Base-by-base conservation (phyloP, 2,113 vertebrate genomes). In the Eurypyga helias region DNA sequence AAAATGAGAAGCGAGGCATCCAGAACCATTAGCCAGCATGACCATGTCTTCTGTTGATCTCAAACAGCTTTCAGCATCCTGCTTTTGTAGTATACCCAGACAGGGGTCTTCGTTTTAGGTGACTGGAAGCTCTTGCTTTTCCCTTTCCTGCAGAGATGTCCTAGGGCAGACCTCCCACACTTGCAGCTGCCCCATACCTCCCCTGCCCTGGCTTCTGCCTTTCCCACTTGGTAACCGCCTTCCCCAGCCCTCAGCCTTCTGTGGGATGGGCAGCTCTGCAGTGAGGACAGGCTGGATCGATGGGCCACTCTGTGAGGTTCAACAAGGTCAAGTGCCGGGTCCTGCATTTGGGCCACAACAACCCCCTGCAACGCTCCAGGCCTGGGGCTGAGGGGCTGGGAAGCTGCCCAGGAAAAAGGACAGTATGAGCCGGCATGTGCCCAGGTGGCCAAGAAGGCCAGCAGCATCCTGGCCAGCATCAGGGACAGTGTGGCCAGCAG, bases 161-260 rank as follows among this genome's bases (percentile, higher is more conserved):
- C 51, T 45, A 25, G 70, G 36, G 34, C 77, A 89, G 45, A 75
- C 21, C 38, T 31, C 31, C 26, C 52, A 34, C 26, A 11, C 23
- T 13, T 2, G 3, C 1, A 3, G 43, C 71, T 29, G n/a, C 34
- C 31, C 0, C 58, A 34, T 33, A 6, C 25, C 20, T 43, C 31
- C 34, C 25, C 49, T 72, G 25, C 20, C 33, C 43, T 41, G 66
- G 24, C 13, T 16, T 24, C 7, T 76, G 51, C 24, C 58, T 54
- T n/a, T 62, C 41, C 60, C 6, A 11, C 41, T 20, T 12, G 41
- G 26, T 65, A 48, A 15, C n/a, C 3, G 1, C 83, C 34, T n/a
- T 67, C 25, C 34, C 20, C 17, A 7, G 20, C 17, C 14, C 54
- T 36, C 14, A 1, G 7, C 55, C 33, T 89, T 38, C 21, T 11